Conservation (phyloP, 1,140 invertebrate genomes). For the Camponotus floridanus region DNA sequence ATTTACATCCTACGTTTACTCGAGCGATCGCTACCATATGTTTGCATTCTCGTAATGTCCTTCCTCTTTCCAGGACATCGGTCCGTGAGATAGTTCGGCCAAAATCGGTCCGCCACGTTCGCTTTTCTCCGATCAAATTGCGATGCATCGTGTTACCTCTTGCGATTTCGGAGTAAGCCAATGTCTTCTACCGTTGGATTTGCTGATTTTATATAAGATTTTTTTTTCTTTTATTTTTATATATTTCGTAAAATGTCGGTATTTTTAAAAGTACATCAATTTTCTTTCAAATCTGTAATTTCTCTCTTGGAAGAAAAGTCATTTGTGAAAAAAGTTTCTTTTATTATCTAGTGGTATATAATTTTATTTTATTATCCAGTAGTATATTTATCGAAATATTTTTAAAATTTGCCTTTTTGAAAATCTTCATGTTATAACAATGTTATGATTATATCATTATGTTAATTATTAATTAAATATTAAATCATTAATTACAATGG, state of each 20-base stretch:
- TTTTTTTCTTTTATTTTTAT: background rate
- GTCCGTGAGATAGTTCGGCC: constrained; percentile 70
- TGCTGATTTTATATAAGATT: background rate
- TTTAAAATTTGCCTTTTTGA: background rate
- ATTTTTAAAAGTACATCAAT: background rate
- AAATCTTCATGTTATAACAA: background rate
- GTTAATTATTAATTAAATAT: background rate
- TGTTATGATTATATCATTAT: background rate
- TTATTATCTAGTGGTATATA: no score
- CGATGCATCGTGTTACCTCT: constrained; percentile 56
- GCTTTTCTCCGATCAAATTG: constrained; percentile 64
- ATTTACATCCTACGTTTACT: constrained; percentile 71
- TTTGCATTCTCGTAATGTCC: constrained; percentile 65
- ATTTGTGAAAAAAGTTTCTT: no score
- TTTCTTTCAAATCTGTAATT: background rate
- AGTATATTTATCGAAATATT: no score
- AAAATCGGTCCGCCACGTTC: constrained; percentile 59
- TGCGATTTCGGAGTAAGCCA: constrained; percentile 56
- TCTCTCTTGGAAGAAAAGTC: background rate
- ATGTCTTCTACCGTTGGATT: constrained; percentile 1
- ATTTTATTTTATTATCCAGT: no score
- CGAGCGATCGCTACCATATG: constrained; percentile 72
- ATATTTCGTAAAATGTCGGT: background rate
- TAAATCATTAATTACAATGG: background rate
- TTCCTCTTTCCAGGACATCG: constrained; percentile 44